A percentile compares a stretch with the other conserved stretches of the same genome.
Evolutionary conservation across 2,113 vertebrate species (phyloP).

Genomic region (Alaudala cheleensis): DNA sequence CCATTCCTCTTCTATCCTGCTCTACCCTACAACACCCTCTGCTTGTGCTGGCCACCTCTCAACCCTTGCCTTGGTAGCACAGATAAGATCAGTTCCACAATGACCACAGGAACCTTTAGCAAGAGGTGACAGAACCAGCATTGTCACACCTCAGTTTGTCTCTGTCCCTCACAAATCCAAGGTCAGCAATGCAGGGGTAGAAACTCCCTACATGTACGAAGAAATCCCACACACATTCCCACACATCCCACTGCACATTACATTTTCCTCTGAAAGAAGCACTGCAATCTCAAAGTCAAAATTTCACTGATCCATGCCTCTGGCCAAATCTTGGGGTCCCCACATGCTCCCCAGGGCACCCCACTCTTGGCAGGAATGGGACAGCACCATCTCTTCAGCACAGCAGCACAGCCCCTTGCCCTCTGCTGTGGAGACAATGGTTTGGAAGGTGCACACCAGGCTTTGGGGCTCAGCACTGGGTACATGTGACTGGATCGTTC

Average conservation of each 20-base stretch:
- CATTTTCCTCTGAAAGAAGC: neutral
- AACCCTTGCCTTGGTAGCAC: neutral
- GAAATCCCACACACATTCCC: neutral
- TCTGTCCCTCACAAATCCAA: neutral
- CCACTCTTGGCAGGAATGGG: neutral
- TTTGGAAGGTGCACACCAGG: neutral
- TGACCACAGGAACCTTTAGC: neutral
- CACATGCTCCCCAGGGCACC: neutral
- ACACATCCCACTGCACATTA: neutral
- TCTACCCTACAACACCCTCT: neutral
- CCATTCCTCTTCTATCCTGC: neutral
- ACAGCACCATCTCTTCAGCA: neutral
- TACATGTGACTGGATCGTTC: neutral
- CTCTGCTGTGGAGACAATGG: rapidly evolving
- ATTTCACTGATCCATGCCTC: neutral
- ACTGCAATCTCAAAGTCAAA: neutral
- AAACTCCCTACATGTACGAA: neutral
- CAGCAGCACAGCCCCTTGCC: neutral
- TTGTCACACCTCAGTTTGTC: neutral
- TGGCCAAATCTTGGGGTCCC: neutral
- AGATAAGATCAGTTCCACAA: neutral
- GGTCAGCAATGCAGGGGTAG: neutral
- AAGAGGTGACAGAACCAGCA: neutral
- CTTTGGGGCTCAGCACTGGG: neutral
- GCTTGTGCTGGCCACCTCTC: neutral